Base-by-base conservation (phyloP, 2,888 invertebrate species). In the Latheticus oryzae region DNA sequence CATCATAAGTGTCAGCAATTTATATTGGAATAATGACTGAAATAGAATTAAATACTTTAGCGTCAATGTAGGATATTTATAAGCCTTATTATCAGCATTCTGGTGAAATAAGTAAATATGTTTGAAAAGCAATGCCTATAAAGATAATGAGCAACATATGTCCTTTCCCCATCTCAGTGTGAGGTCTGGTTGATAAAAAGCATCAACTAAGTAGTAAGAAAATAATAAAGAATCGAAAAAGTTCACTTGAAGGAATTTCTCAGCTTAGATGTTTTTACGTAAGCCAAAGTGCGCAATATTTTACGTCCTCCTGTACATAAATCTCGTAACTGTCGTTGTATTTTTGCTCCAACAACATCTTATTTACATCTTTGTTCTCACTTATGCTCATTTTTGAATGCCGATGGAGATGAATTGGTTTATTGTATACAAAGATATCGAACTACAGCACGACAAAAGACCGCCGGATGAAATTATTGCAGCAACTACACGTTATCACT, bases 381-480 rank as follows among this genome's bases (percentile, higher is more conserved):
- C 52, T 40, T 52, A 50, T 32, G 32, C 42, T 50, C 5, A 40
- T 40, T 52, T 52, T 52, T 50, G 57, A 57, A 42, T 51, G 15
- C 37, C 50, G 35, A 57, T 51, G 51, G 42, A 51, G 57, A 57
- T 52, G 51, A 51, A 57, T 52, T 32, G 57, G 57, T 51, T 57
- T 43, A 57, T 57, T 57, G 43, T 57, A 30, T 43, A 51, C 43
- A 52, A n/a, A n/a, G 51, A 56, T 50, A 45, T 32, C 30, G 19
- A 16, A 24, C 12, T 33, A 28, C 7, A 45, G 17, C 55, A 47
- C 53, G 54, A 54, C 38, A 54, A 54, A 45, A 45, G 43, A 54
- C 38, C 35, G 7, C 17, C 11, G 32, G 30, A 45, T 43, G 43
- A 45, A 53, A 43, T 53, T 52, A 52, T 52, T 45, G 32, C 43